Conservation (phyloP, 2,888 invertebrate genomes). For the Augiades crinisus region DNA sequence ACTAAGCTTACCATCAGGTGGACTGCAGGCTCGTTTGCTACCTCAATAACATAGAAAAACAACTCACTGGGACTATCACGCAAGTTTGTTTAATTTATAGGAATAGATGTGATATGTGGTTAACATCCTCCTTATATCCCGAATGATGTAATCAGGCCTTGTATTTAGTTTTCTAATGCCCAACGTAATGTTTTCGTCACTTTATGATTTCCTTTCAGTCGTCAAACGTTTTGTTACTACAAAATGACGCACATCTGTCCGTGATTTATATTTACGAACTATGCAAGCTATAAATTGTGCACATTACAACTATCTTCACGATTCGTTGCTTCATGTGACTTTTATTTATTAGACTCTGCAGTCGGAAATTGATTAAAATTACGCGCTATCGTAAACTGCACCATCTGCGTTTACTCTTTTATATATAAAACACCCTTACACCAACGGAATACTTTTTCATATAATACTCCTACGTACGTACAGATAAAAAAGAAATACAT, state of each 20-base stretch:
- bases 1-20: too few species aligned
- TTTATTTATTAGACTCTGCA: neutral
- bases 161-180: slow-evolving; percentile 11
- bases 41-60: too few species aligned
- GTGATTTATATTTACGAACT: slow-evolving; percentile 17
- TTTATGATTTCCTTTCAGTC: slow-evolving; percentile 24
- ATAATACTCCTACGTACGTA: too few species aligned
- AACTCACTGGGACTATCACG: too few species aligned
- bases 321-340: neutral
- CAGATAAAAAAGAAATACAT: too few species aligned
- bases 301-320: neutral
- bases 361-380: neutral
- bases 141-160: neutral
- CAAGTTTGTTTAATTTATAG: too few species aligned
- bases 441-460: too few species aligned
- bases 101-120: neutral
- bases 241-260: slow-evolving; percentile 16
- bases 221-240: slow-evolving; percentile 13
- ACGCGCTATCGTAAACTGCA: neutral
- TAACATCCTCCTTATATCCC: neutral
- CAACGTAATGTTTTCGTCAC: slow-evolving; percentile 34
- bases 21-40: too few species aligned
- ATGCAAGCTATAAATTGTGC: slow-evolving; percentile 12
- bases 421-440: too few species aligned
- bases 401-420: neutral